phyloP scores from a whole-genome alignment of 1,140 invertebrate genomes.

The Magallana angulata region DNA sequence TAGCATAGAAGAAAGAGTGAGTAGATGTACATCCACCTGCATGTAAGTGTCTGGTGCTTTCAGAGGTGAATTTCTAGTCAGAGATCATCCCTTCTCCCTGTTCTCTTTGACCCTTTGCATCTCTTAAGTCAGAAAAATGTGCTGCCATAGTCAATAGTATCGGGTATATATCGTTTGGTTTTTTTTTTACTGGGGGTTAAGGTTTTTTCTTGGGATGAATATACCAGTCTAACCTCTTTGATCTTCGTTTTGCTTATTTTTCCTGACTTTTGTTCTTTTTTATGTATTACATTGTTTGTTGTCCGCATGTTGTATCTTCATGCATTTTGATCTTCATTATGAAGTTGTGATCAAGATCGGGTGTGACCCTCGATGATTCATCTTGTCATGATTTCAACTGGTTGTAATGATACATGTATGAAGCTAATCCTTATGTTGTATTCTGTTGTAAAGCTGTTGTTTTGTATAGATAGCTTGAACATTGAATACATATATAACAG shows the following conservation, averaged over 20 bases:
- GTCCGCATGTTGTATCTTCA: constrained; percentile 22
- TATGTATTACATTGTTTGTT: constrained; percentile 18
- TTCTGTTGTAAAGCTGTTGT: constrained; percentile 21
- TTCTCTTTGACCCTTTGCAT: neutral
- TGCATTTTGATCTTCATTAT: constrained; percentile 24
- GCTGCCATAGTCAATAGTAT: constrained; percentile 4
- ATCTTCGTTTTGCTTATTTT: constrained; percentile 5
- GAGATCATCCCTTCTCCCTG: neutral
- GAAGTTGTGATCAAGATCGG: neutral
- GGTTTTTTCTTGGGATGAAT: constrained; percentile 13
- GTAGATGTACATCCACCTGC: neutral
- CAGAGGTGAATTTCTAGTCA: constrained; percentile 27
- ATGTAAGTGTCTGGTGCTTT: constrained; percentile 23
- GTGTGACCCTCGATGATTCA: neutral
- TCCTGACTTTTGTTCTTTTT: constrained; percentile 25
- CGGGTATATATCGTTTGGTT: neutral
- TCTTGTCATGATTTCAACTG: neutral
- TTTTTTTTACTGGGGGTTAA: constrained; percentile 20
- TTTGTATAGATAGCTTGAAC: constrained; percentile 7
- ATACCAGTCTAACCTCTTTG: constrained; percentile 23
- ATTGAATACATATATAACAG: neutral
- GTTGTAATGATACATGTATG: neutral
- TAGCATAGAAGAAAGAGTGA: neutral
- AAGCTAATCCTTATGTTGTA: constrained; percentile 20
- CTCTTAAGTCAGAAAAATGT: neutral